Base-by-base conservation (phyloP, 2,888 invertebrate species). In the Pyrochroa serraticornis region DNA sequence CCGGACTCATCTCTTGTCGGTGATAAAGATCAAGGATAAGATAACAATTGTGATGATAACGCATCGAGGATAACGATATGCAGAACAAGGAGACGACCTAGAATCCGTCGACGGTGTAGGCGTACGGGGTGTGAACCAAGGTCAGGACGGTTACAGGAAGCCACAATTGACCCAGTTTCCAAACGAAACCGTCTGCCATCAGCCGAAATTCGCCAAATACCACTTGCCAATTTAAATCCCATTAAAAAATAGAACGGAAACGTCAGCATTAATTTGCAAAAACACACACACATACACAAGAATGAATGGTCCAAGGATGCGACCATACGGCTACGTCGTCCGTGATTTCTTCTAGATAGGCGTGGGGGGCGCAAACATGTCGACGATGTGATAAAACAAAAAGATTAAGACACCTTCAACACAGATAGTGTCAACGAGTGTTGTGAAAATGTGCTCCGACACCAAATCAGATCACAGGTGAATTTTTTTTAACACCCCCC, bases 171-270 rank as follows among this genome's bases (percentile, higher is more conserved):
- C 66, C 65, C 56, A 65, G 51, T 56, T 65, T 49, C 54, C 14
- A 12, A 33, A 51, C 22, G 22, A 22, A 22, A 22, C 22, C 22
- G 22, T 30, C 33, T 44, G n/a, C 45, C 9, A 30, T 22, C 31
- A 46, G 37, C 7, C 44, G 38, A 58, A 58, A 47, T 53, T 22
- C 22, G 22, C 22, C 22, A 22, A 22, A 22, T 22, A 22, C 22
- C 22, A 22, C 22, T 22, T 10, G 53, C 30, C 53, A 53, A 53
- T 46, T 53, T 42, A 33, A 35, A 6, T 35, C 10, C 13, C 12
- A 34, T 32, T 45, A 49, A 68, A 65, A 71, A 66, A 59, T 71
- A 54, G 69, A 72, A 68, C 72, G 72, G 72, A 72, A 71, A 65
- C 62, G 59, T 60, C 67, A 62, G 63, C 66, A 63, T 59, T 52